These are phyloP conservation scores for Nomada fucata DNA, from an alignment of 2,888 invertebrate species.

Conservation along the genomic window DNA sequence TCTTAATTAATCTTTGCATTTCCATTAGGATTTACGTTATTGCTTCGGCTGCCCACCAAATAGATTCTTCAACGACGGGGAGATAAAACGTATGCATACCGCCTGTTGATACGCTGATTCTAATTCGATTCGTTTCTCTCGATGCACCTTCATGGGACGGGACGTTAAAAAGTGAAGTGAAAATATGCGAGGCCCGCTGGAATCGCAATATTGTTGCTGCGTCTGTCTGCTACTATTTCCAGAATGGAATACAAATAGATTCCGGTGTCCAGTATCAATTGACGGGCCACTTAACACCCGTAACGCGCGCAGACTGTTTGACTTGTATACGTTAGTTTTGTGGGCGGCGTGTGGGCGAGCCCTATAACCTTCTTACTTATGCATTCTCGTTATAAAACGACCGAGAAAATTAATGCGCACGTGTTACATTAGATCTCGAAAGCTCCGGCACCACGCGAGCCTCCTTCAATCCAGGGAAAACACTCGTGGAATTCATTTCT, in stretches of 20 bases:
- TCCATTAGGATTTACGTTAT: slow-evolving; percentile 80
- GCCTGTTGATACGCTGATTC: slow-evolving; percentile 49
- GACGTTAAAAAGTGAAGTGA: not conserved
- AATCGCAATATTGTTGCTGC: slow-evolving; percentile 15
- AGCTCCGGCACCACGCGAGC: not conserved
- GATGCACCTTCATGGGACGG: slow-evolving; percentile 18
- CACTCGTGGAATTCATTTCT: not conserved
- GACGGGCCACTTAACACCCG: slow-evolving; percentile 73
- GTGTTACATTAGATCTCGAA: slow-evolving; percentile 39
- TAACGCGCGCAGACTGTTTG: slow-evolving; percentile 61
- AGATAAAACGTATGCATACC: slow-evolving; percentile 60
- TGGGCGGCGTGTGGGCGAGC: slow-evolving; percentile 74
- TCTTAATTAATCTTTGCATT: slow-evolving; percentile 81
- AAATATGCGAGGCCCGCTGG: not conserved
- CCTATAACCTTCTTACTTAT: slow-evolving; percentile 67
- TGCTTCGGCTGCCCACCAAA: slow-evolving; percentile 70
- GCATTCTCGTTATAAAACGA: slow-evolving; percentile 62
- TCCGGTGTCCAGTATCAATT: slow-evolving; percentile 66
- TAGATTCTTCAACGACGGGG: slow-evolving; percentile 65
- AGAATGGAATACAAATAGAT: slow-evolving; percentile 40
- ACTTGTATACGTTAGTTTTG: slow-evolving; percentile 63
- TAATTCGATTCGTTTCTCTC: slow-evolving; percentile 44
- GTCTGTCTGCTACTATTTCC: slow-evolving; percentile 3
- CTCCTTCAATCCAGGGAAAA: slow-evolving; percentile 1
- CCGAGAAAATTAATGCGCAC: slow-evolving; percentile 62